Base-by-base conservation (phyloP, 2,888 invertebrate genomes). In the Hirtodrosophila duncani region DNA sequence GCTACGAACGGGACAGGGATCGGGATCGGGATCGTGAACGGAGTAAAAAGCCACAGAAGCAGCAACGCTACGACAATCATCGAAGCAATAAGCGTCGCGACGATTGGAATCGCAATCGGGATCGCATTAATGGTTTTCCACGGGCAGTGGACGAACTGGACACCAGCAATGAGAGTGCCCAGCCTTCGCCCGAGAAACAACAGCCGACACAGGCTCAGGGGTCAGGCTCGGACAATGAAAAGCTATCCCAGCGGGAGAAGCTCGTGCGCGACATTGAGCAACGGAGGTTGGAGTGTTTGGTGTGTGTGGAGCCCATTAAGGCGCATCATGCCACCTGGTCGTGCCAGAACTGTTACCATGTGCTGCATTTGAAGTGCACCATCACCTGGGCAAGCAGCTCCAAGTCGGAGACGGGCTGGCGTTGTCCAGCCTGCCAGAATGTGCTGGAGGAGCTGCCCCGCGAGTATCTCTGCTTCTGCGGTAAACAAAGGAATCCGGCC, bases 391-490 rank as follows among this genome's bases (percentile, higher is more conserved):
- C 97, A 0, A 89, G 90, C 63, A 93, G 94, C 56, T 95, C 95
- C 13, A 91, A 92, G 83, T 90, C 90, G 48, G 93, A 93, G 62
- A 91, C 90, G 41, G 94, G 94, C 49, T 99, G 99, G 99, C 91
- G 97, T 11, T 99, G 99, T 84, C 98, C 98, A 0, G 96, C 97
- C 0, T 99, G 99, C 84, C 98, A 98, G 86, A 94, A 94, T 85
- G 91, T 92, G 1, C 91, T 90, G 48, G 87, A 89, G 9, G 89
- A 89, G 14, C 89, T 94, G 42, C 98, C 98, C 0, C 89, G 89
- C 0, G 92, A 93, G 42, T 98, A 98, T 85, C 89, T 89, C 9
- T 99, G 99, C 84, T 98, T 96, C 88, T 99, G 99, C 85, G 94
- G 95, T 14, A 94, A 94, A 83, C 85, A 89, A 1, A 89, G 89